Evolutionary conservation across 2,797 vertebrate genomes (phyloP), one percentile per base, ranked within the genome.

Genomic region (Echiichthys vipera): DNA sequence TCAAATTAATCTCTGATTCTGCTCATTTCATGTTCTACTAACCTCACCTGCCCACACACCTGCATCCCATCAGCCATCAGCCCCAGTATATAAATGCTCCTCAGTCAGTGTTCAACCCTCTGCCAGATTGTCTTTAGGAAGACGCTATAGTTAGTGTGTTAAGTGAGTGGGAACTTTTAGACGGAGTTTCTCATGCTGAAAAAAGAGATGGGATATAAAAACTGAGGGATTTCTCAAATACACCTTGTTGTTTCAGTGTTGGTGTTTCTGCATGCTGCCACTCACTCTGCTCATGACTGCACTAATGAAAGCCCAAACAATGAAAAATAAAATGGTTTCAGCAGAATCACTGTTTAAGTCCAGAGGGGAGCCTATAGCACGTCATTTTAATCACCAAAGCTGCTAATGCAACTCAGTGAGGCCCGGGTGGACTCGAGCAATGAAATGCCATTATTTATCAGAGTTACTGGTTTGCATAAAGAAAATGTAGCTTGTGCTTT

Each of bases 121-220:
- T 40, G 50, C 7, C 24, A 53, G 30, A 37, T n/a, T 62, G 25
- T 58, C 45, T 58, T 5, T 13, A 1, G 34, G 6, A 47, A 27
- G 5, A 27, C n/a, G n/a, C n/a, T n/a, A n/a, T n/a, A 29, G 15
- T 20, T 46, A 17, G 2, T 25, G 34, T 17, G 20, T 56, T 7
- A 22, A 32, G 22, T 10, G 5, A 11, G 24, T 20, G 7, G 6
- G 1, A 42, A 50, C 34, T 24, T 58, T 49, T 7, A 68, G 18
- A 13, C 42, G 22, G 7, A 34, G 7, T 20, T 56, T 46, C 46
- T 37, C n/a, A n/a, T n/a, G n/a, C n/a, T n/a, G 29, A 22, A 57
- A 12, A 39, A 58, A 40, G 14, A 40, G 45, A 58, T 42, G 25
- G 45, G 40, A n/a, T n/a, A 34, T 29, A 12, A 66, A 65, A 65